Conservation (phyloP, 2,888 invertebrate genomes). For the Syrphus vitripennis region DNA sequence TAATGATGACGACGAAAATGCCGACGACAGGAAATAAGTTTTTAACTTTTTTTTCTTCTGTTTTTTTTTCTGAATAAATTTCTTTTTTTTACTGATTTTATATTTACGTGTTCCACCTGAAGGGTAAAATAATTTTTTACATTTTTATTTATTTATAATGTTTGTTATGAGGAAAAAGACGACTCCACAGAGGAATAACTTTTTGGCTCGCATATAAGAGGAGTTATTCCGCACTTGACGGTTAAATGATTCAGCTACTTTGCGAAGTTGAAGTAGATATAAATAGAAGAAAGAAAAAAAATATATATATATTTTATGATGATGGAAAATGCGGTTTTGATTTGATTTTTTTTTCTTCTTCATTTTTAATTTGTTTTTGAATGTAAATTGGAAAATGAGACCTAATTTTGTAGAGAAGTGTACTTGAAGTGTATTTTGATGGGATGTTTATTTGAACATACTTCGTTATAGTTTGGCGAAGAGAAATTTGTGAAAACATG, state of each 20-base stretch:
- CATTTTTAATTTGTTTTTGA: neutral
- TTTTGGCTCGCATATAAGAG: slow-evolving; percentile 48
- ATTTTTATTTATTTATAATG: neutral
- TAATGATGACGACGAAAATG: slow-evolving; percentile 62
- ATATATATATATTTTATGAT: slow-evolving; percentile 28
- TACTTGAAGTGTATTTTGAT: slow-evolving; percentile 10
- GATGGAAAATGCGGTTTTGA: slow-evolving; percentile 3
- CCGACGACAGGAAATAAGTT: slow-evolving; percentile 29
- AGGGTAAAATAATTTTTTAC: slow-evolving; percentile 16
- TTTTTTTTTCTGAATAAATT: slow-evolving; percentile 4
- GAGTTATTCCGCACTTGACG: slow-evolving; percentile 66
- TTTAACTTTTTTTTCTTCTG: slow-evolving; percentile 12
- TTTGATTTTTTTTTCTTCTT: neutral
- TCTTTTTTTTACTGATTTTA: slow-evolving; percentile 28
- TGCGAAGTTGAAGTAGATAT: slow-evolving; percentile 52
- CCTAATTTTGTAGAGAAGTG: neutral
- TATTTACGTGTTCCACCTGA: slow-evolving; percentile 65
- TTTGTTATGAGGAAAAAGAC: slow-evolving; percentile 26
- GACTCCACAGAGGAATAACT: slow-evolving; percentile 24
- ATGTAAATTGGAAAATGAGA: slow-evolving; percentile 17
- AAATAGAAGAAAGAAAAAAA: neutral
- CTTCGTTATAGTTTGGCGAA: neutral
- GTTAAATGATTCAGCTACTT: slow-evolving; percentile 64
- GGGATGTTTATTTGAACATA: neutral
- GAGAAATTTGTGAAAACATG: neutral